Evolutionary conservation across 2,797 vertebrate species (phyloP), one percentile per base, ranked within the genome.

Genomic region (Crypturellus tataupa): DNA sequence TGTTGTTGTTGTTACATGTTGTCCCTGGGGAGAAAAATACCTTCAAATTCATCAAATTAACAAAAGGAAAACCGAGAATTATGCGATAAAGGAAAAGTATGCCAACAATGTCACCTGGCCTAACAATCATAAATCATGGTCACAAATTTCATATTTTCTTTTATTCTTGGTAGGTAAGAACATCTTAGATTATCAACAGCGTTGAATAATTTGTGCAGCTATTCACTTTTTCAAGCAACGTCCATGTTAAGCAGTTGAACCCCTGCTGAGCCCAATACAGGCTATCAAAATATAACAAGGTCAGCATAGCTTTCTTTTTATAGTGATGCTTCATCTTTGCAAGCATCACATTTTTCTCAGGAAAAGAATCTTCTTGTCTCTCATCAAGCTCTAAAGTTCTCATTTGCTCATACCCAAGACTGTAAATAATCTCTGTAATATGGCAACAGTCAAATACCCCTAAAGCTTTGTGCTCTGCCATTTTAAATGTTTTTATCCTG

Each of bases 271-370:
- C 40, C 12, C 33, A 68, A 6, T 31, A n/a, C 31, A 81, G 83
- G 42, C 59, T 68, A 72, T 89, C 40, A 87, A 91, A 97, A 93
- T 91, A 97, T 39, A 31, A 46, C 70, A 51, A 93, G 23, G 19
- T 53, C 78, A 75, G 65, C 87, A 65, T 3, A 87, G 78, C 84
- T 70, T 84, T 85, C 55, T 83, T 88, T 96, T 87, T 92, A 92
- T n/a, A 94, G 69, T 20, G 56, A 70, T 35, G 46, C 68, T 60
- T 93, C 60, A 82, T 84, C 55, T 90, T 90, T 16, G 9, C 67
- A 89, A 93, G 64, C 53, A 75, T 49, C 69, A 67, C 37, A 78
- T 72, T 93, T 71, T 93, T 92, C 88, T 97, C 80, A 92, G 42
- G 64, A 90, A 89, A 80, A 62, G 39, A 85, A 76, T 79, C 82